Percentiles rank a stretch among this genome's conserved stretches.
These are phyloP conservation scores for Melanchra persicariae DNA, from an alignment of 2,888 invertebrate species.

Conservation along the genomic window DNA sequence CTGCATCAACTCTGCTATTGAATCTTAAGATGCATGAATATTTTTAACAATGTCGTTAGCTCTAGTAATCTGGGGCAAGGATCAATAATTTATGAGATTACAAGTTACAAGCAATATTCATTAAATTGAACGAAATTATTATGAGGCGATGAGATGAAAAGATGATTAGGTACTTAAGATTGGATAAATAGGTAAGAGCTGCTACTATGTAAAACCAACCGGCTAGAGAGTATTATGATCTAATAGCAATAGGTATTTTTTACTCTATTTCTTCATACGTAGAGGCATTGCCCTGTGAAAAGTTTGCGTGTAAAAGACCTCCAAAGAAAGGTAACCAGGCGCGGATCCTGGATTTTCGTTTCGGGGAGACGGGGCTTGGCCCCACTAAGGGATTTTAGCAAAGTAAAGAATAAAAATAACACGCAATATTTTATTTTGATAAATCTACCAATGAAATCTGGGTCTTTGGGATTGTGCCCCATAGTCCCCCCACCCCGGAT, in stretches of 20 bases:
- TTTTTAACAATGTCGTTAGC: background rate
- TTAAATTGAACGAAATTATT: conserved; percentile 20
- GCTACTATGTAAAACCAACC: no score
- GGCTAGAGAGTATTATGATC: background rate
- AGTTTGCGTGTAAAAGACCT: background rate
- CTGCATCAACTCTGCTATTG: background rate
- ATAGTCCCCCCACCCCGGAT: no score
- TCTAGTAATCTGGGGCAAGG: background rate
- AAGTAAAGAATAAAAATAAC: no score
- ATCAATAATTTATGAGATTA: conserved; percentile 12
- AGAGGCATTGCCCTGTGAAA: background rate
- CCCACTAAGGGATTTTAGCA: no score
- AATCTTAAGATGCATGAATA: background rate
- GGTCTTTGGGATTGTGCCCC: no score
- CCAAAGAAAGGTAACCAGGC: no score
- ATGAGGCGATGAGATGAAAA: conserved; percentile 16
- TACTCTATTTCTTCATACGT: background rate
- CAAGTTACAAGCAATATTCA: conserved; percentile 9
- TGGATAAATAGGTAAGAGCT: background rate
- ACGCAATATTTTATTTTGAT: no score
- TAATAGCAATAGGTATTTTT: background rate
- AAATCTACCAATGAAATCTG: no score
- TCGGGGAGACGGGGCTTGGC: no score
- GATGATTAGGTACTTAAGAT: background rate
- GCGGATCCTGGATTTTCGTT: no score